Evolutionary conservation across 2,113 vertebrate genomes (phyloP).

Genomic region (Ammodramus savannarum): DNA sequence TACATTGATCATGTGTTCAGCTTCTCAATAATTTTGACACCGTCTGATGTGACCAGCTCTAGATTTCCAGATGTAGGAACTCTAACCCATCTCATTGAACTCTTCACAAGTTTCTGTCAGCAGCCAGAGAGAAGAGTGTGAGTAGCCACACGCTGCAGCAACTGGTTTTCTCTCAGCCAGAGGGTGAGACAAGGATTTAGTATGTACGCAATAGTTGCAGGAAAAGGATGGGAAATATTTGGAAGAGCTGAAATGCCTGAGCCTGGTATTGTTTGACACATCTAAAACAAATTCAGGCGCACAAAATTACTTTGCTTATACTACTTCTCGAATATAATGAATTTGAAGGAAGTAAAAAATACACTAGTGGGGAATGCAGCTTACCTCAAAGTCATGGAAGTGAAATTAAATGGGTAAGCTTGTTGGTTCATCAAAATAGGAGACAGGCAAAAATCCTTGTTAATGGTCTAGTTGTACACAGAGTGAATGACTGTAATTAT

Average conservation of each 20-base stretch:
- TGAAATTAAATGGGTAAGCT: background rate
- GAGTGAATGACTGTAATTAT: background rate
- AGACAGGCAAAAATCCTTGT: background rate
- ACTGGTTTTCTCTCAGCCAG: background rate
- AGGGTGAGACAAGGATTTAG: background rate
- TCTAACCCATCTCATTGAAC: background rate
- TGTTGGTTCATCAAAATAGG: background rate
- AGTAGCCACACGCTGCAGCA: background rate
- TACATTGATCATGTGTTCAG: background rate
- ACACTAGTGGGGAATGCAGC: fast-evolving
- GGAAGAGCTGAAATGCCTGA: background rate
- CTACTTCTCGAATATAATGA: background rate
- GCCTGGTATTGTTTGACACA: background rate
- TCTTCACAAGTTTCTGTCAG: conserved; percentile 4
- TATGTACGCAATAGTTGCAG: background rate
- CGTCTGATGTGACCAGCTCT: background rate
- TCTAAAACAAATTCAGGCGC: background rate
- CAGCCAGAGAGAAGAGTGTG: background rate
- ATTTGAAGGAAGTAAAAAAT: background rate
- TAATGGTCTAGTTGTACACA: background rate
- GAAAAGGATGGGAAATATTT: background rate
- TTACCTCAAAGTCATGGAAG: background rate
- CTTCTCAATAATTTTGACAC: conserved; percentile 35
- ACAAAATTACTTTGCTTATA: background rate
- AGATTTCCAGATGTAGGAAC: conserved; percentile 24